Conservation (phyloP, 2,888 invertebrate genomes). For the Plagiodera versicolora region DNA sequence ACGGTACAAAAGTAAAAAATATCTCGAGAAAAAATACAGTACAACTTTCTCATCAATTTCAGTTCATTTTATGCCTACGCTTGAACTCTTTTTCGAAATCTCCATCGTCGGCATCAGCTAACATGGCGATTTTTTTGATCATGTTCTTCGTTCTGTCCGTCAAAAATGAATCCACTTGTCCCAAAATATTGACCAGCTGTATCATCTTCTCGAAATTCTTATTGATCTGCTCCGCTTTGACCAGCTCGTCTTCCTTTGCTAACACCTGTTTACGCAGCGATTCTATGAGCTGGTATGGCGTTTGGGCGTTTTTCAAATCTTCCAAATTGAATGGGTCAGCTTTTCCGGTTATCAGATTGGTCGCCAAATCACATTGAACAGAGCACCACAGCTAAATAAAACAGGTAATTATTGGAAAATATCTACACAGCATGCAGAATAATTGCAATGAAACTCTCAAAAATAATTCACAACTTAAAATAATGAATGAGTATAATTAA, state of each 20-base stretch:
- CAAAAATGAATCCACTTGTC: conserved; percentile 58
- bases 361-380: conserved; percentile 28
- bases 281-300: conserved; percentile 37
- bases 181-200: conserved; percentile 56
- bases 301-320: conserved; percentile 20
- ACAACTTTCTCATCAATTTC: neutral
- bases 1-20: neutral
- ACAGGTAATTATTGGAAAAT: too few relatives aligned
- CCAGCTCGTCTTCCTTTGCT: conserved; percentile 46
- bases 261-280: conserved; percentile 43
- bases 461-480: too few relatives aligned
- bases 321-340: conserved; percentile 21
- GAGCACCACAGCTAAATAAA: conserved; percentile 25
- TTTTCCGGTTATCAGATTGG: conserved; percentile 31
- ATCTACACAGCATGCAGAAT: too few relatives aligned
- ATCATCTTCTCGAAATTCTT: conserved; percentile 57
- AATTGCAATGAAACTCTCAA: too few relatives aligned
- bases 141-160: conserved; percentile 54
- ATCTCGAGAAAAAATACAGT: neutral
- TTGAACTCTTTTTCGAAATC: conserved; percentile 17
- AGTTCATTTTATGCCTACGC: neutral
- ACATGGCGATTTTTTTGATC: conserved; percentile 54
- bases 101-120: conserved; percentile 52
- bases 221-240: conserved; percentile 52
- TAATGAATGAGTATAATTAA: too few relatives aligned